These are phyloP conservation scores for Cosmorhoe ocellata DNA, from an alignment of 2,888 invertebrate species.

Conservation along the genomic window DNA sequence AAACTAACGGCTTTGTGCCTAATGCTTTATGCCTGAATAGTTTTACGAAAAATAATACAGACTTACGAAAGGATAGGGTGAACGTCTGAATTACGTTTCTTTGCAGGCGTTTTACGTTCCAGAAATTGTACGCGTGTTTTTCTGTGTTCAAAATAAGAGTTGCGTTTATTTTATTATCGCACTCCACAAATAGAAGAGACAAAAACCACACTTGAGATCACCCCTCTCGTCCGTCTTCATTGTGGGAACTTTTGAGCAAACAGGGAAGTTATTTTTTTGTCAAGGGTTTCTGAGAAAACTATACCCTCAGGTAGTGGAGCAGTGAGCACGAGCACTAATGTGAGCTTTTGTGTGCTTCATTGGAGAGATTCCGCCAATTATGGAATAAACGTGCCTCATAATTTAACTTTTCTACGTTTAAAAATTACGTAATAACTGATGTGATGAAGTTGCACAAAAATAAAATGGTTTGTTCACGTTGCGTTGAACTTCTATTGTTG, in stretches of 20 bases:
- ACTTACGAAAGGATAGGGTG: slow-evolving; percentile 34
- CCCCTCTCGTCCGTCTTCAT: slow-evolving; percentile 64
- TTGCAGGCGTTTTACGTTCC: slow-evolving; percentile 3
- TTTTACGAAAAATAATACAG: slow-evolving; percentile 59
- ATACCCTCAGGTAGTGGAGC: slow-evolving; percentile 68
- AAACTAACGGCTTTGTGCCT: slow-evolving; percentile 68
- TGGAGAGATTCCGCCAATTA: slow-evolving; percentile 41
- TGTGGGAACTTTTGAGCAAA: slow-evolving; percentile 74
- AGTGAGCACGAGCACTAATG: slow-evolving; percentile 52
- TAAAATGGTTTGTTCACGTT: neutral
- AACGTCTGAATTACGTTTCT: slow-evolving; percentile 27
- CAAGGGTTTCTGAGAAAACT: slow-evolving; percentile 60
- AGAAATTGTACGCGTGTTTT: slow-evolving; percentile 25
- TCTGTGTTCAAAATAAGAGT: slow-evolving; percentile 44
- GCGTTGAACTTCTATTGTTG: slow-evolving; percentile 13
- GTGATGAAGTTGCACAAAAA: slow-evolving; percentile 5
- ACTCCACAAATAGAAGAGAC: slow-evolving; percentile 71
- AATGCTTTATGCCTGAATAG: slow-evolving; percentile 67
- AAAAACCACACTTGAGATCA: slow-evolving; percentile 77
- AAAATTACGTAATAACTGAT: too few species aligned
- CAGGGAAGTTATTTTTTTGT: slow-evolving; percentile 65
- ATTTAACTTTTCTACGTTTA: too few species aligned
- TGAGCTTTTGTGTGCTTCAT: slow-evolving; percentile 52
- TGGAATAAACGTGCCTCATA: slow-evolving; percentile 17
- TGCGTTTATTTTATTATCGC: slow-evolving; percentile 67